phyloP scores from a whole-genome alignment of 2,797 vertebrate genomes.

The Hylomyscus alleni region DNA sequence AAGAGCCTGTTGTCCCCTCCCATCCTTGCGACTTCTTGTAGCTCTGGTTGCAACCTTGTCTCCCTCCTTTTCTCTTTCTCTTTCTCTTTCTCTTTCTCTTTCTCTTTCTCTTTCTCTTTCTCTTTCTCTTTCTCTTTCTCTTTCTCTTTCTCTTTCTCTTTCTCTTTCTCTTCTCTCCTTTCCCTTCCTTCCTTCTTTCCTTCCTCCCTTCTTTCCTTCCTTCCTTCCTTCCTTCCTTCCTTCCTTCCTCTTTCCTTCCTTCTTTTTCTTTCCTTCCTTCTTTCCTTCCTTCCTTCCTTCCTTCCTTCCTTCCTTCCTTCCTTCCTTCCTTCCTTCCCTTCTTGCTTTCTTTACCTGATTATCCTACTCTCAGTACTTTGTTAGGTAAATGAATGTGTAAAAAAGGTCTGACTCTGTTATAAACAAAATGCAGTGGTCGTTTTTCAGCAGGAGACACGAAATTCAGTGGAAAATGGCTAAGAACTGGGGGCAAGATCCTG shows the following conservation, averaged over 20 bases:
- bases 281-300: fast-evolving
- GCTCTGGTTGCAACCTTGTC: neutral
- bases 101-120: no score
- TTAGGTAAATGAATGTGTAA: neutral
- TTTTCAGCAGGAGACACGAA: neutral
- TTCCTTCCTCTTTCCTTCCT: no score
- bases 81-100: no score
- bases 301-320: no score
- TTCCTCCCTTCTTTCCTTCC: no score
- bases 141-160: no score
- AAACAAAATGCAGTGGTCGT: neutral
- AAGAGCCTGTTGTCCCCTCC: neutral
- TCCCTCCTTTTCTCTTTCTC: no score
- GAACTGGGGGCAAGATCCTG: neutral
- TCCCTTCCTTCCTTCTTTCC: no score
- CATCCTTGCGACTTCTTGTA: neutral
- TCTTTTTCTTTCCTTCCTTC: no score
- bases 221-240: fast-evolving
- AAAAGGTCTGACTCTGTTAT: neutral
- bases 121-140: no score
- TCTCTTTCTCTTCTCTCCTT: no score
- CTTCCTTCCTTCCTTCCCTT: no score
- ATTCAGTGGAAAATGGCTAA: neutral
- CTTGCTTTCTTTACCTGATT: neutral
- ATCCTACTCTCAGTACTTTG: neutral